Base-by-base conservation (phyloP, 1,140 invertebrate species). In the Drosophila rhopaloa region DNA sequence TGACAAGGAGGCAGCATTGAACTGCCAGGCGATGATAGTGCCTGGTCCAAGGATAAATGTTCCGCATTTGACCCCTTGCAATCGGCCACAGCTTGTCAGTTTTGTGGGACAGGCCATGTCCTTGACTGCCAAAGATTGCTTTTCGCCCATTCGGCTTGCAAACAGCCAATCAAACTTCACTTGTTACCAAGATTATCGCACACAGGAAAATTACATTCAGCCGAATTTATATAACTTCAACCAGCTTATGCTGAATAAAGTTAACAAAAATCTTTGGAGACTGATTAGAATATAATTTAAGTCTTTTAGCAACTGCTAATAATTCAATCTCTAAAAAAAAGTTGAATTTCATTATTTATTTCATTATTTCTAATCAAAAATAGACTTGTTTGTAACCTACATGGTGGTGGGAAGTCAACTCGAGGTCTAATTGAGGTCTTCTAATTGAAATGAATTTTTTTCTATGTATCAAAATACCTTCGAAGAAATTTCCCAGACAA, bases 61-160 rank as follows among this genome's bases (percentile, higher is more conserved):
- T 40, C 53, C 27, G n/a, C 59, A 57, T 55, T 77, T 81, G 79
- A 77, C 56, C 66, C 61, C 66, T 55, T 82, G 58, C 73, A 62
- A 77, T 77, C 73, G 48, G 57, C 53, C 46, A 44, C 10, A 32
- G 63, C 38, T 41, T 55, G 61, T 66, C 75, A 54, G 50, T 50
- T 37, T 32, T 70, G 61, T 24, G 61, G 29, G 48, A 40, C 48
- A 67, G 13, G 2, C 35, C 1, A 16, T 70, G 66, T 14, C 62
- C 66, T 67, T 68, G 41, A 70, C 62, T 51, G 47, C 14, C 37
- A 16, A 66, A 38, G 60, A 68, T 66, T 68, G 29, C 19, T 10
- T 37, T 53, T 66, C n/a, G 24, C 65, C 24, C 8, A 51, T 32
- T 32, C 9, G 38, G 61, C 65, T 37, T 46, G 38, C 47, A 38